Conservation (phyloP, 2,797 vertebrate species). For the Triplophysa bombifrons region DNA sequence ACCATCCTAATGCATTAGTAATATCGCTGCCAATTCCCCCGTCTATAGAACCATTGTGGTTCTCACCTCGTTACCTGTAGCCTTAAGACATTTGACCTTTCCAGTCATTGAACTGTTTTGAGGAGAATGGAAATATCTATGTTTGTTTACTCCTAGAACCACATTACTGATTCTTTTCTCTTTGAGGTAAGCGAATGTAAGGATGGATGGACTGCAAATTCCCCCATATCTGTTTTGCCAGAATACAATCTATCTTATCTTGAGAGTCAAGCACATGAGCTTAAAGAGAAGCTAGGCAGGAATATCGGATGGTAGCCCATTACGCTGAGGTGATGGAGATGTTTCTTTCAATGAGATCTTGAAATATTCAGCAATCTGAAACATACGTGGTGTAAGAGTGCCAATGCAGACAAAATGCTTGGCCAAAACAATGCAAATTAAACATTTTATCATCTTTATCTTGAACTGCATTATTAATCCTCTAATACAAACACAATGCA, state of each 20-base stretch:
- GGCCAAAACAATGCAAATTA: background rate
- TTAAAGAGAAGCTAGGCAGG: background rate
- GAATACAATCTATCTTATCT: background rate
- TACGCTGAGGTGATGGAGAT: background rate
- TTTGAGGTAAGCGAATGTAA: background rate
- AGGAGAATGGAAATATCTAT: background rate
- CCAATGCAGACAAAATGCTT: background rate
- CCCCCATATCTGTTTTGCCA: background rate
- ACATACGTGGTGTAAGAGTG: background rate
- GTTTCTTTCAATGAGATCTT: background rate
- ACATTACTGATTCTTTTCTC: background rate
- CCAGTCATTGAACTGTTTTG: conserved; percentile 9
- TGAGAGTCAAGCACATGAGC: background rate
- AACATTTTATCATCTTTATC: background rate
- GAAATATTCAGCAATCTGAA: background rate
- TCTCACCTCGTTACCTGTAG: background rate
- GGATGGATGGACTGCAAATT: background rate
- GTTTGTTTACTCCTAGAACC: background rate
- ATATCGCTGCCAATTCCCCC: background rate
- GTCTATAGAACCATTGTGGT: background rate
- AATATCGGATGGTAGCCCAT: background rate
- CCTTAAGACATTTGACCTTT: background rate
- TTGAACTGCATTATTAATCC: background rate
- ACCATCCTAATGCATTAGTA: background rate
- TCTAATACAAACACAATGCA: background rate